These are phyloP conservation scores for Hyperopisus bebe DNA, from an alignment of 2,113 vertebrate species.

Conservation along the genomic window DNA sequence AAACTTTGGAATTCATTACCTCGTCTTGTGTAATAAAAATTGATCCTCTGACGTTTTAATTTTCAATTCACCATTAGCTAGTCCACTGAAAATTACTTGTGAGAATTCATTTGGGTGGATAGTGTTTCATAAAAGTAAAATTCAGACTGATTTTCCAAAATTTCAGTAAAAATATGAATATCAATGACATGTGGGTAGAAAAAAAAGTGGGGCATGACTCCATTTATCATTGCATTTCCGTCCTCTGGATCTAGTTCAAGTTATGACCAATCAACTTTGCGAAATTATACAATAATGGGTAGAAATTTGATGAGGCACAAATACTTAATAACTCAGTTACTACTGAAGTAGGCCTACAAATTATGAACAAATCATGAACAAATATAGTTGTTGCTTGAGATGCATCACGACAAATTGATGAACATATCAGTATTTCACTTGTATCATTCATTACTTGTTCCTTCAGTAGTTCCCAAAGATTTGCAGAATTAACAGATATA, in stretches of 20 bases:
- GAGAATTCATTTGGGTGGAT: neutral
- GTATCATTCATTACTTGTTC: neutral
- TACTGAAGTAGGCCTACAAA: neutral
- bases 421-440: neutral
- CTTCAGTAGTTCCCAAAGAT: neutral
- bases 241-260: neutral
- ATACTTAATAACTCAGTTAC: neutral
- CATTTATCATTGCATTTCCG: neutral
- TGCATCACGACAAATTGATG: neutral
- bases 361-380: neutral
- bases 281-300: neutral
- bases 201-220: neutral
- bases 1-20: neutral
- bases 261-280: neutral
- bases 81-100: neutral
- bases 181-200: neutral
- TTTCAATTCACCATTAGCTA: neutral
- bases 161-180: neutral
- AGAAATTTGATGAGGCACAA: neutral
- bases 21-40: neutral
- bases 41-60: neutral
- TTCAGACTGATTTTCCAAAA: neutral
- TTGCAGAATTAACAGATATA: neutral
- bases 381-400: neutral
- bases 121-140: neutral